These are phyloP conservation scores for Mionectes macconnelli DNA, from an alignment of 2,113 vertebrate genomes.

Conservation along the genomic window DNA sequence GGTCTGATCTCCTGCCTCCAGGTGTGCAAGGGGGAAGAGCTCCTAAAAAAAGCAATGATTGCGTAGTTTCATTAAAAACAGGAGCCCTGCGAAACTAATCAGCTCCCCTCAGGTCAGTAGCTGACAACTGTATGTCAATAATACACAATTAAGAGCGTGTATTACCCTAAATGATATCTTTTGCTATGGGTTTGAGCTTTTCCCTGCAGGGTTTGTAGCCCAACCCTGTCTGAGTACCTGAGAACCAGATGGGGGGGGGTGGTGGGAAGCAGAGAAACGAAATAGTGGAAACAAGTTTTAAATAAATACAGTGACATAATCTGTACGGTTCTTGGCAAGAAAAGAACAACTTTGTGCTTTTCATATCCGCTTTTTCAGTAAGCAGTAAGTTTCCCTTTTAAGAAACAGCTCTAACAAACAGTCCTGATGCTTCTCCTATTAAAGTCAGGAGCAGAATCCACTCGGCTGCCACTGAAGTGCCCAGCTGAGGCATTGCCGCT, in stretches of 20 bases:
- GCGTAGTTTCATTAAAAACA: neutral
- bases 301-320: conserved; percentile 43
- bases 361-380: conserved; percentile 26
- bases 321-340: conserved; percentile 17
- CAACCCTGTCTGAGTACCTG: neutral
- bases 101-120: neutral
- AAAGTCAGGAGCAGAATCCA: conserved; percentile 26
- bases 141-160: neutral
- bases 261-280: neutral
- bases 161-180: neutral
- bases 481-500: neutral
- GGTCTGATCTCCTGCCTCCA: neutral
- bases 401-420: conserved; percentile 22
- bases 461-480: fast-evolving
- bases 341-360: neutral
- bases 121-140: neutral
- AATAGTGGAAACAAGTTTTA: conserved; percentile 37
- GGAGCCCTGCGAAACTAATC: neutral
- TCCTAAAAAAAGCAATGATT: neutral
- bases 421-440: conserved; percentile 34
- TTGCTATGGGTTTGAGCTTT: neutral
- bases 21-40: neutral
- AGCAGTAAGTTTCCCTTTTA: conserved; percentile 47
- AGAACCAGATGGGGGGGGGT: neutral
- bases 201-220: neutral